Evolutionary conservation across 2,888 invertebrate genomes (phyloP), one percentile per base, ranked within the genome.

Genomic region (Arenicola marina): DNA sequence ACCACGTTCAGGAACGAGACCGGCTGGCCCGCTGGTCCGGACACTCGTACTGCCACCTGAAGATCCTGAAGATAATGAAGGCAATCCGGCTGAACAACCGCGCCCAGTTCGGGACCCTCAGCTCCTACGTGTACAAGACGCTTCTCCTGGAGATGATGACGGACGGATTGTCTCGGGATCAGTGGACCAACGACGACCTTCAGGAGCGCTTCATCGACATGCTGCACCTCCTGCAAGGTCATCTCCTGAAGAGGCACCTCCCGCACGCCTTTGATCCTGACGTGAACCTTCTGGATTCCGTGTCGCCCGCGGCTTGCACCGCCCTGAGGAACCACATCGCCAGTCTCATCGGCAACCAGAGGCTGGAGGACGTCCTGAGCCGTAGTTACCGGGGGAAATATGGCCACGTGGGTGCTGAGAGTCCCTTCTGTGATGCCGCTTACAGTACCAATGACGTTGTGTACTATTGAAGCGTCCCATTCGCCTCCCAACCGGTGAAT

Each of bases 21-120:
- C 54, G 24, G 26, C 26, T 33, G 29, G 4, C 3, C 24, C 3
- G 3, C 15, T 24, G 1, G 31, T 4, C 7, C 11, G 11, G 15
- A 18, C 18, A 26, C 4, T 28, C 4, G 2, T 54, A 26, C 2
- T 51, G 58, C 46, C 64, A 62, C 55, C 21, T 44, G 21, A 57
- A 51, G 31, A 56, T 55, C 18, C 51, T 67, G 51, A 62, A 65
- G 51, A 60, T 67, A 26, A 34, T 67, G n/a, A 65, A 67, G 38
- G 62, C 62, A 18, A 46, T 67, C n/a, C 59, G 65, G 3, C 44
- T 56, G 1, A 62, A 65, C 53, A 59, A 56, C 48, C 65, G 57
- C 1, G 38, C 53, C 1, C 62, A 67, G 44, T 62, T 67, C 31
- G 62, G 65, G 28, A 34, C 62, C 34, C 43, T 67, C 18, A 34